These are phyloP conservation scores for Noctua janthe DNA, from an alignment of 2,888 invertebrate species.

Conservation along the genomic window DNA sequence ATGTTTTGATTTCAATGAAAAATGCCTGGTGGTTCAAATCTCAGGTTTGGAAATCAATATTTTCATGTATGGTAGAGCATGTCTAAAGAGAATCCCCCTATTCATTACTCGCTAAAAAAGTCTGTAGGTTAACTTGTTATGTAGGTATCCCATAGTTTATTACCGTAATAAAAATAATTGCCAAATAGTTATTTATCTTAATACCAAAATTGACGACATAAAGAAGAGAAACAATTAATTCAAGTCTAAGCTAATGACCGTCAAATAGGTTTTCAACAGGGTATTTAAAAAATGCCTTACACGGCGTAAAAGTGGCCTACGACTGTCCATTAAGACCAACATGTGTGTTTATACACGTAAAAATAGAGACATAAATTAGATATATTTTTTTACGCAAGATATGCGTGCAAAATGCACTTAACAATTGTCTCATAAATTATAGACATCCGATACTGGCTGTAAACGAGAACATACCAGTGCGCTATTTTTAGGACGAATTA, in stretches of 20 bases:
- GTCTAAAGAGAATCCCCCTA: not conserved
- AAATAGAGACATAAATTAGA: slow-evolving; percentile 65
- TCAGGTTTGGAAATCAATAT: not conserved
- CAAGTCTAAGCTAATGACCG: slow-evolving; percentile 36
- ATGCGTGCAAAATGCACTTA: slow-evolving; percentile 65
- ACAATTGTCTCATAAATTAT: slow-evolving; percentile 67
- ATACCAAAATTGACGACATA: slow-evolving; percentile 23
- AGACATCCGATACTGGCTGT: slow-evolving; percentile 61
- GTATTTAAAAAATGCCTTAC: slow-evolving; percentile 43
- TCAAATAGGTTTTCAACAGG: slow-evolving; percentile 38
- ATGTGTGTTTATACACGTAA: slow-evolving; percentile 51
- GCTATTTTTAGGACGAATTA: slow-evolving; percentile 55
- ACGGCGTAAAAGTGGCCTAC: slow-evolving; percentile 26
- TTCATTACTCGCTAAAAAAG: not conserved
- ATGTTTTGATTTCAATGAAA: not conserved
- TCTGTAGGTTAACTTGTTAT: not conserved
- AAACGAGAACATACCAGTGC: slow-evolving; percentile 50
- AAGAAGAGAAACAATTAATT: slow-evolving; percentile 40
- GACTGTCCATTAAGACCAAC: slow-evolving; percentile 46
- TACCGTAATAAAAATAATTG: slow-evolving; percentile 19
- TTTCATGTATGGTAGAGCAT: not conserved
- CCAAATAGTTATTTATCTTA: slow-evolving; percentile 7
- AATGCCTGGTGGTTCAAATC: not conserved
- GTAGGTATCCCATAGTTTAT: not conserved
- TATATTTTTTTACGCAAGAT: slow-evolving; percentile 51